phyloP scores from a whole-genome alignment of 2,888 invertebrate species.

The Athalia cordata region DNA sequence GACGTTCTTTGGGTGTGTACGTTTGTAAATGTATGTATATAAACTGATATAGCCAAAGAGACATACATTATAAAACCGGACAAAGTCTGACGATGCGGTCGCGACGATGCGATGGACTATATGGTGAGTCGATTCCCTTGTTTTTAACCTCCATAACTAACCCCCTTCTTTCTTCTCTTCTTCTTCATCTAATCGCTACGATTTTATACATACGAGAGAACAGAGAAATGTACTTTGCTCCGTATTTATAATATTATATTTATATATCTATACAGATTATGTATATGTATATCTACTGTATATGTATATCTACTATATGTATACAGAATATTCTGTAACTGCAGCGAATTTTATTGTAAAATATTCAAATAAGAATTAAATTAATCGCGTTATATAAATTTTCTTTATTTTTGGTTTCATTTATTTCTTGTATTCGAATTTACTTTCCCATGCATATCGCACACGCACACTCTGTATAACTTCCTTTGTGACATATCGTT shows the following conservation, averaged over 20 bases:
- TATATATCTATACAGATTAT: neutral
- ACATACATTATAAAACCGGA: slow-evolving; percentile 13
- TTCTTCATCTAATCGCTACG: slow-evolving; percentile 34
- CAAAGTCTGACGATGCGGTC: slow-evolving; percentile 33
- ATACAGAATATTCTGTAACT: no score
- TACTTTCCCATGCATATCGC: no score
- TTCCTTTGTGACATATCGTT: no score
- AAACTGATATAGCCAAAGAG: slow-evolving; percentile 15
- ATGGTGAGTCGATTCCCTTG: slow-evolving; percentile 32
- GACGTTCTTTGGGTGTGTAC: neutral
- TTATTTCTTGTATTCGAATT: no score
- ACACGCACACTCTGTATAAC: no score
- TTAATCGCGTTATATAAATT: no score
- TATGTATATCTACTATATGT: no score
- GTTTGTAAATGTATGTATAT: neutral
- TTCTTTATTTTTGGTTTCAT: no score
- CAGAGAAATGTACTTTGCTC: slow-evolving; percentile 40
- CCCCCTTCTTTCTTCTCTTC: neutral
- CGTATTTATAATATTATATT: neutral
- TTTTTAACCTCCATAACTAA: slow-evolving; percentile 23
- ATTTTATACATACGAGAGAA: neutral
- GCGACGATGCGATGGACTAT: neutral
- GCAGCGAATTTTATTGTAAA: no score
- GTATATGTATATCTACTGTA: neutral
- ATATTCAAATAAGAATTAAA: no score